phyloP scores from a whole-genome alignment of 2,888 invertebrate genomes.

The Drosophila hamatofila region DNA sequence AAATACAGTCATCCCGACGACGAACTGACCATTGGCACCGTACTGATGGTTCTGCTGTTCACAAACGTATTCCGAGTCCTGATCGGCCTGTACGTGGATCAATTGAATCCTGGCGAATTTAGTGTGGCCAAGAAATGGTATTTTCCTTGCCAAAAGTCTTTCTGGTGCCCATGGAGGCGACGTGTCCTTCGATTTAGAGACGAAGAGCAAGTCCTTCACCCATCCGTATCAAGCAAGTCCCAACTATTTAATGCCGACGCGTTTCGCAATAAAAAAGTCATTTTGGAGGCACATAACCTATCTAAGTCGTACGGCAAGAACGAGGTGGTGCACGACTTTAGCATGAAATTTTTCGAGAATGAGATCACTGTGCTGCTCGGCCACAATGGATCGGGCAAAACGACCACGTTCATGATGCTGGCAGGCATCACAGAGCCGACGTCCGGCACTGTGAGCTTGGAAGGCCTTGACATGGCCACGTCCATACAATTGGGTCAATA shows the following conservation, averaged over 20 bases:
- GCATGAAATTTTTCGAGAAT: slow-evolving; percentile 92
- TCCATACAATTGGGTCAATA: slow-evolving; percentile 87
- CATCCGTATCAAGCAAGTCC: too few species aligned
- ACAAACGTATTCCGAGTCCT: slow-evolving; percentile 86
- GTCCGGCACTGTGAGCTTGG: slow-evolving; percentile 89
- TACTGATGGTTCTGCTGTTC: slow-evolving; percentile 88
- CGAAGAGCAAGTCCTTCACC: not conserved
- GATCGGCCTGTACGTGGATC: slow-evolving; percentile 93
- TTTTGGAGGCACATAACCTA: slow-evolving; percentile 87
- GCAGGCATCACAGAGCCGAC: slow-evolving; percentile 90
- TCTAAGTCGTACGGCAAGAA: slow-evolving; percentile 87
- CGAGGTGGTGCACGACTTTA: slow-evolving; percentile 88
- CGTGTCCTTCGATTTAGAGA: not conserved
- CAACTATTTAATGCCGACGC: not conserved
- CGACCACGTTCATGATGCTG: slow-evolving; percentile 95
- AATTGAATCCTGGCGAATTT: slow-evolving; percentile 92
- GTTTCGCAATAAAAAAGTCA: slow-evolving; percentile 80
- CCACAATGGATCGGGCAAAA: slow-evolving; percentile 94
- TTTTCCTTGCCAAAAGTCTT: slow-evolving; percentile 88
- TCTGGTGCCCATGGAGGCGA: slow-evolving; percentile 85
- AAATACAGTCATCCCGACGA: slow-evolving; percentile 88
- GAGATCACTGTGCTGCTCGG: slow-evolving; percentile 94
- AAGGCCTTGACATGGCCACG: slow-evolving; percentile 88
- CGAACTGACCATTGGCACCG: slow-evolving; percentile 88
- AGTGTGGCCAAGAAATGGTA: slow-evolving; percentile 93